Conservation (phyloP, 2,888 invertebrate genomes). For the Agelastica alni region DNA sequence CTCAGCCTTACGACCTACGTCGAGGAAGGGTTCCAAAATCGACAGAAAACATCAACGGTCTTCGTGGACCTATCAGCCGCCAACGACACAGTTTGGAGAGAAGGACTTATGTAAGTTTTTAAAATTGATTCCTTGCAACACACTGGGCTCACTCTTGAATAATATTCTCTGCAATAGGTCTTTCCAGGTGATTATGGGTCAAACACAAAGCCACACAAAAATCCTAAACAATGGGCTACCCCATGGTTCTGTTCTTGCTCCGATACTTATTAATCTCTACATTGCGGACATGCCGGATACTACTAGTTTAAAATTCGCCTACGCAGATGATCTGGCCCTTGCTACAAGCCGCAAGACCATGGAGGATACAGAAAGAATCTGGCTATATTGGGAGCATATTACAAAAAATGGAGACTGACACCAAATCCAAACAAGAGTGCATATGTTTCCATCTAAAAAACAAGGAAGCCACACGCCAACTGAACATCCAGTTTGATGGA, state of each 20-base stretch:
- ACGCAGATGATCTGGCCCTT: slow-evolving; percentile 20
- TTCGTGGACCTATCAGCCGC: slow-evolving; percentile 24
- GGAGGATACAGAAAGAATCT: too few species aligned
- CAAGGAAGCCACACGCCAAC: too few species aligned
- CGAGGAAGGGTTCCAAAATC: slow-evolving; percentile 29
- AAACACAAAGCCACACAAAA: slow-evolving; percentile 11
- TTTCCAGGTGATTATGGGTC: slow-evolving; percentile 23
- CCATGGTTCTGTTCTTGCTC: slow-evolving; percentile 30
- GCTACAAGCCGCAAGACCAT: too few species aligned
- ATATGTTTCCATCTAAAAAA: too few species aligned
- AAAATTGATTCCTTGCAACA: neutral
- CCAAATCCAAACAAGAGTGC: too few species aligned
- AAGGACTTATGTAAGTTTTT: slow-evolving; percentile 25
- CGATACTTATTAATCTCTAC: slow-evolving; percentile 25
- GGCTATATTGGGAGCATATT: too few species aligned
- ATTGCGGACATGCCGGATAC: slow-evolving; percentile 18
- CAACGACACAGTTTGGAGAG: slow-evolving; percentile 24
- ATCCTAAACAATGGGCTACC: slow-evolving; percentile 29
- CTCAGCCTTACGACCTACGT: slow-evolving; percentile 28
- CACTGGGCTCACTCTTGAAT: slow-evolving; percentile 14
- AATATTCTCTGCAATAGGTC: slow-evolving; percentile 27
- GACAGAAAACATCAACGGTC: slow-evolving; percentile 18
- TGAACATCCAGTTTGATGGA: too few species aligned
- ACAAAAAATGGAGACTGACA: too few species aligned
- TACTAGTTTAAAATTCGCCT: slow-evolving; percentile 13